Evolutionary conservation across 1,140 invertebrate genomes (phyloP), one percentile per base, ranked within the genome.

Genomic region (Ruditapes philippinarum): DNA sequence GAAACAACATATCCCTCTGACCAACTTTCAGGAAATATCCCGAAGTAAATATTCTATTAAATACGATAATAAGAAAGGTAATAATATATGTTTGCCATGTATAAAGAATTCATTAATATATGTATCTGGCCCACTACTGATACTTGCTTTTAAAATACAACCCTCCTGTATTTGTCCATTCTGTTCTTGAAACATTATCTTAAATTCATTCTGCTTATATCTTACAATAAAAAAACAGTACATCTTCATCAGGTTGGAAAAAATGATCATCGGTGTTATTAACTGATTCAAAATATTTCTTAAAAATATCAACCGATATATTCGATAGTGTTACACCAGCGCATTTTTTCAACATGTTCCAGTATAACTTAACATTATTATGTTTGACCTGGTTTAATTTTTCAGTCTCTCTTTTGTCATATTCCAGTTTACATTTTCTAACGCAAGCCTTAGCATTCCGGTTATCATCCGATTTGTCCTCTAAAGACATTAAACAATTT

Each of bases 241-340:
- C 28, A 74, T 73, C 82, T 25, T 83, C 80, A 49, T 76, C 82
- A n/a, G 82, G 68, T 22, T 2, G 17, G 65, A 84, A 84, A 54
- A 73, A 84, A 31, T n/a, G 65, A 57, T 74, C 45, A 22, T 84
- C 82, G 0, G 62, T 11, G 36, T 70, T 84, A 36, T 57, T 84
- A 28, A 70, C 49, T 36, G 49, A 40, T 45, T 62, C 45, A 36
- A 81, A 88, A 80, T 88, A 80, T 31, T 51, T 7, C 25, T 45
- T n/a, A 76, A 76, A 76, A 7, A 12, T 42, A 73, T 22, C 17
- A 12, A 73, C 7, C 0, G 22, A 31, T 2, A 76, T 51, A 76
- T 76, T 76, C 22, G 2, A 25, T 28, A 1, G 22, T 25, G 49
- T 76, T 2, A 49, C 31, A 14, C 42, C 42, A 25, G 40, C n/a